A percentile compares a stretch with the other conserved stretches of the same genome.
phyloP scores from a whole-genome alignment of 2,797 vertebrate species.

The Nyctalus aviator region DNA sequence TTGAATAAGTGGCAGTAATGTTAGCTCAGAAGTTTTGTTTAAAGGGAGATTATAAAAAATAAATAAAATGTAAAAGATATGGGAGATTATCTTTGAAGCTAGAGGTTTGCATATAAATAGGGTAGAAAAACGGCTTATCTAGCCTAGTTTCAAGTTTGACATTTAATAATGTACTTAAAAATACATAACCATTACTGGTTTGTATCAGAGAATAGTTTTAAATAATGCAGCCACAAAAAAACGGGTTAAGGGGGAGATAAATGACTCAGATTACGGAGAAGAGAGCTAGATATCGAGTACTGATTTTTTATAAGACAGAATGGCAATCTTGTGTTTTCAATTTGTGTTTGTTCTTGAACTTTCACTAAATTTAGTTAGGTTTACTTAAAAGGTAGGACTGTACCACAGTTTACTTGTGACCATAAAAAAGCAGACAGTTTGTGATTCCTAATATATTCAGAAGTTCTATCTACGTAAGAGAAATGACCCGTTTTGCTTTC shows the following conservation, averaged over 20 bases:
- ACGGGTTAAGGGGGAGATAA: neutral
- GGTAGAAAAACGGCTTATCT: neutral
- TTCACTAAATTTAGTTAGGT: constrained; percentile 33
- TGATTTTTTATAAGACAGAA: constrained; percentile 23
- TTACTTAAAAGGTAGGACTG: constrained; percentile 7
- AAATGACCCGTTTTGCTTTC: constrained; percentile 77
- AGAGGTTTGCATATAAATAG: constrained; percentile 40
- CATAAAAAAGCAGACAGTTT: constrained; percentile 18
- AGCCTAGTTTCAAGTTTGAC: constrained; percentile 39
- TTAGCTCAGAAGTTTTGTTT: constrained; percentile 51
- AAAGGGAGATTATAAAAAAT: neutral
- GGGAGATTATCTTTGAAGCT: constrained; percentile 46
- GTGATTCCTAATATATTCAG: neutral
- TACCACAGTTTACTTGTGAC: neutral
- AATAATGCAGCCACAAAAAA: neutral
- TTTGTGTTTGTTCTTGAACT: neutral
- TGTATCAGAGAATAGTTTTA: constrained; percentile 30
- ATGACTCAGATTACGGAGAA: constrained; percentile 18
- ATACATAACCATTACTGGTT: constrained; percentile 31
- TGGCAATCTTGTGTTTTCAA: constrained; percentile 55
- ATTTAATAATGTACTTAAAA: constrained; percentile 41
- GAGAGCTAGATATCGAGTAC: constrained; percentile 6
- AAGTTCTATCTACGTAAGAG: constrained; percentile 65
- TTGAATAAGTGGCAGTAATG: constrained; percentile 9
- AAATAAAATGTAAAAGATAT: no score